Evolutionary conservation across 2,888 invertebrate species (phyloP), one percentile per base, ranked within the genome.

Genomic region (Odontocolon sp.): DNA sequence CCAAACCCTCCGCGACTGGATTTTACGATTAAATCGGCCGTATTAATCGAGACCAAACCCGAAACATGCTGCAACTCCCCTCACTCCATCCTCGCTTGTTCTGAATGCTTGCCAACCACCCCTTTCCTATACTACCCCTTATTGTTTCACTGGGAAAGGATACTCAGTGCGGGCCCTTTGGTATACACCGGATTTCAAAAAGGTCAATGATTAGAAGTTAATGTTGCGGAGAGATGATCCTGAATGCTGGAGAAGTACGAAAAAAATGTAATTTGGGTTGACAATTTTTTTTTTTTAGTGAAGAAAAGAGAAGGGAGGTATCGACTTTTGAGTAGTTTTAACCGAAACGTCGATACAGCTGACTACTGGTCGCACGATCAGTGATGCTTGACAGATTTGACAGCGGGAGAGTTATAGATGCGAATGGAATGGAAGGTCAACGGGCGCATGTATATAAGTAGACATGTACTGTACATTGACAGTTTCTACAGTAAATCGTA

Each of bases 11-110:
- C 40, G 52, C 80, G 81, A 82, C 80, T 75, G 83, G 80, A 86
- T 86, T 88, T 89, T 87, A 89, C 87, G 87, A 87, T 86, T 86
- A 83, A 88, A 89, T 88, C 86, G 86, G 84, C 82, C 80, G 83
- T 83, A 84, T 86, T 85, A 84, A 84, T 84, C 84, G 85, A 71
- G 57, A 69, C 67, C 56, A 70, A 77, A 68, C 28, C 33, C 45
- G 40, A 56, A 59, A 61, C 52, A 8, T 26, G 54, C 42, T 28
- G 76, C 50, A 45, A 47, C 73, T 78, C 36, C 26, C 61, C 6
- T 63, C 64, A 9, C n/a, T n/a, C n/a, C n/a, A n/a, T n/a, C n/a
- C n/a, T 31, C 40, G 57, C 38, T 33, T 28, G 54, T 50, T 56
- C 56, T 63, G 76, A 69, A 69, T 42, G 26, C 50, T 75, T 70